phyloP scores from a whole-genome alignment of 1,140 invertebrate species.

The Scaptomyza pallida region DNA sequence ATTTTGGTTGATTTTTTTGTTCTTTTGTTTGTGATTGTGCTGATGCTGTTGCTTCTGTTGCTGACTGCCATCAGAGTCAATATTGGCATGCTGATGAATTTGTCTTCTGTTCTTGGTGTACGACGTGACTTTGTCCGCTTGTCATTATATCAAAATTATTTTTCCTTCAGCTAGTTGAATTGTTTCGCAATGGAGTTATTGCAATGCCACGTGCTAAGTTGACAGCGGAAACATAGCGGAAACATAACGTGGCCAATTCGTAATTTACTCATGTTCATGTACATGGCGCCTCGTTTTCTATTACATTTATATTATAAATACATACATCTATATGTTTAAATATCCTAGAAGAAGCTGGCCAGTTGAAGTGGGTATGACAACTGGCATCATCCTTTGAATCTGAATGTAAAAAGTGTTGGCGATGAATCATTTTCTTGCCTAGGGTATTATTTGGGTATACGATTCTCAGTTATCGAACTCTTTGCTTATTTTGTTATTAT shows the following conservation, averaged over 20 bases:
- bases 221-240: constrained; percentile 22
- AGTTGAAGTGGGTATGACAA: neutral
- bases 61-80: constrained; percentile 47
- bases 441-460: constrained; percentile 1
- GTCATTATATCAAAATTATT: constrained; percentile 76
- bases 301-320: constrained; percentile 13
- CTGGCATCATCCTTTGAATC: neutral
- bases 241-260: constrained; percentile 52
- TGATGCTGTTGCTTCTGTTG: constrained; percentile 21
- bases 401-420: no score
- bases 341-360: constrained; percentile 12
- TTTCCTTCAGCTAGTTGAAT: constrained; percentile 55
- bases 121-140: constrained; percentile 70
- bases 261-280: constrained; percentile 59
- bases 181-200: constrained; percentile 62
- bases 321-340: constrained; percentile 7
- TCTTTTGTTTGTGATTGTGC: constrained; percentile 7
- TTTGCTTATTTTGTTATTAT: constrained; percentile 56
- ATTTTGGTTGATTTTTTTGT: constrained; percentile 31
- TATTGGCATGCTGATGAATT: constrained; percentile 73
- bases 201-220: constrained; percentile 56
- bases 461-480: neutral
- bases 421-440: no score
- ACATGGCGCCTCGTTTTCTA: constrained; percentile 43
- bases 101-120: constrained; percentile 47